Percentiles rank a stretch among this genome's conserved stretches.
These are phyloP conservation scores for Pediacus dermestoides DNA, from an alignment of 2,888 invertebrate genomes.

Conservation along the genomic window DNA sequence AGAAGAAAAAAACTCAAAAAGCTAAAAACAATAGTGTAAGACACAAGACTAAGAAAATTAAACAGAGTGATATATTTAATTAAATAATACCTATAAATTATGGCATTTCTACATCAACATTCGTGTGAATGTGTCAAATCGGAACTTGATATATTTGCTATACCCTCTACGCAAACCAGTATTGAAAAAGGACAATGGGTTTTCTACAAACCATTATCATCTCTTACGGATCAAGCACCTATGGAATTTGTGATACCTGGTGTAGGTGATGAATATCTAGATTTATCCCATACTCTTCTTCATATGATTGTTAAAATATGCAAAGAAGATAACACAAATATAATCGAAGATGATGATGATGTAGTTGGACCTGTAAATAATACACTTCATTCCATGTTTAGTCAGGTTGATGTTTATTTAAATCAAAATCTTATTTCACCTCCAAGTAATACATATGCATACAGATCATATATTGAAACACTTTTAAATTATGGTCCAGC, in stretches of 20 bases:
- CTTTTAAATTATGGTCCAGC: no score
- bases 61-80: conserved; percentile 1
- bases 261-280: neutral
- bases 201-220: no score
- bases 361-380: neutral
- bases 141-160: neutral
- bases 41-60: neutral
- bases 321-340: no score
- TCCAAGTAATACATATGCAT: no score
- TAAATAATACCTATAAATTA: no score
- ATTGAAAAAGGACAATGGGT: no score
- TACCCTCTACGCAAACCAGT: neutral
- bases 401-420: no score
- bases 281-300: neutral
- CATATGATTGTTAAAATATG: no score
- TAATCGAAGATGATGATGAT: conserved; percentile 1
- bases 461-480: neutral
- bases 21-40: neutral
- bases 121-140: no score
- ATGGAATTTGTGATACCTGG: conserved; percentile 2
- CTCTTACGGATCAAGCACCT: no score
- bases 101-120: neutral
- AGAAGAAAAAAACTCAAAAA: neutral
- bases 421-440: no score
- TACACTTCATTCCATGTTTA: no score